Evolutionary conservation across 2,113 vertebrate genomes (phyloP).

Genomic region (Ameiurus melas): DNA sequence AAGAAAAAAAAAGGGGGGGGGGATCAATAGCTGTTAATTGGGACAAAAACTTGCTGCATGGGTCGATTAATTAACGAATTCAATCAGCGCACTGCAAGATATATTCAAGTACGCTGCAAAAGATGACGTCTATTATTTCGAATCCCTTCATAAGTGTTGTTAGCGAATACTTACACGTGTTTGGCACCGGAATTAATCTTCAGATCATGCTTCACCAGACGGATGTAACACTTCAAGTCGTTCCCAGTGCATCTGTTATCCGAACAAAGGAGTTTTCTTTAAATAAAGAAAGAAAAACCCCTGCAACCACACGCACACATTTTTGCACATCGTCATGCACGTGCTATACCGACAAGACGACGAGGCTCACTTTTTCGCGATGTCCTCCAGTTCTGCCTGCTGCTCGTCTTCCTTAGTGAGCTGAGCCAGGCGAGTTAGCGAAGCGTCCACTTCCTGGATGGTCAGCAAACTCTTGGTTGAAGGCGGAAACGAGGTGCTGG

Average conservation of each 20-base stretch:
- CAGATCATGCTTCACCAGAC: conserved; percentile 94
- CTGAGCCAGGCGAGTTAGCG: conserved; percentile 81
- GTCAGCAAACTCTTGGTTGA: conserved; percentile 90
- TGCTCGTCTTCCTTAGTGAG: conserved; percentile 98
- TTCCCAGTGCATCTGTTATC: conserved; percentile 87
- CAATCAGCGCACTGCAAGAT: no score
- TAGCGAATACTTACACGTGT: conserved; percentile 85
- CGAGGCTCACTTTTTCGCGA: conserved; percentile 79
- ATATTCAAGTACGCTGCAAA: background rate
- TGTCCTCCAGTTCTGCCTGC: conserved; percentile 84
- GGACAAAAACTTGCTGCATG: background rate
- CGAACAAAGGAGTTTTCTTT: background rate
- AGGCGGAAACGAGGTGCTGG: conserved; percentile 85
- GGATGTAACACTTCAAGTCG: conserved; percentile 93
- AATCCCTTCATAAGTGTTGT: background rate
- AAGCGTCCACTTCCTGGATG: conserved; percentile 92
- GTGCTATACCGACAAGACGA: background rate
- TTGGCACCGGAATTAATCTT: conserved; percentile 98
- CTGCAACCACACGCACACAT: background rate
- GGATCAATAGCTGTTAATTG: background rate
- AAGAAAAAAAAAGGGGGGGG: no score
- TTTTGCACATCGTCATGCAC: no score
- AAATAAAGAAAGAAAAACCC: no score
- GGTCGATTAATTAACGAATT: background rate
- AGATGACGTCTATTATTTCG: background rate